A percentile compares a stretch with the other conserved stretches of the same genome.
These are phyloP conservation scores for Drosophila quinaria DNA, from an alignment of 2,888 invertebrate species.

Conservation along the genomic window DNA sequence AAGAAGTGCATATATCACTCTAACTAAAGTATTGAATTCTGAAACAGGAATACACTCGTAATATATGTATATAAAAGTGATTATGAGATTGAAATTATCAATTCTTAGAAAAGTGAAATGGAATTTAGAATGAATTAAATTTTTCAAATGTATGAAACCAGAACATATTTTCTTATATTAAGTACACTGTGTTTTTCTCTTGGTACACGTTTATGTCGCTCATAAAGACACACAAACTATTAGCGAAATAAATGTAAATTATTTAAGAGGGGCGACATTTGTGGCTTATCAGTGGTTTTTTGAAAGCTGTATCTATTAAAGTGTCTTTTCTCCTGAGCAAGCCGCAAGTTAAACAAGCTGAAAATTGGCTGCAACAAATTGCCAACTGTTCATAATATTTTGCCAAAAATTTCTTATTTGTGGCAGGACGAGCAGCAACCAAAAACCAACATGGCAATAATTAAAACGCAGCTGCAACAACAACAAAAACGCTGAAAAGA, in stretches of 20 bases:
- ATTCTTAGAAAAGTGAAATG: neutral
- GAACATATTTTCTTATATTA: neutral
- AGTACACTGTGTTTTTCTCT: neutral
- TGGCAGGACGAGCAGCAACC: constrained; percentile 27
- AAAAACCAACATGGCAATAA: constrained; percentile 62
- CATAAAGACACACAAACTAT: neutral
- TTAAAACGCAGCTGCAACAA: constrained; percentile 52
- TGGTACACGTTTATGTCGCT: neutral
- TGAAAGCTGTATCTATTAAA: constrained; percentile 20
- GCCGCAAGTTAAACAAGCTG: constrained; percentile 27
- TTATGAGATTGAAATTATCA: no score
- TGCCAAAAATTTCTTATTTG: constrained; percentile 61
- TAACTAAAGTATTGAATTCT: neutral
- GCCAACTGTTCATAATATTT: constrained; percentile 41
- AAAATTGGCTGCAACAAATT: constrained; percentile 59
- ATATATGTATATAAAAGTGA: no score
- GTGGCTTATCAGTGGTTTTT: constrained; percentile 27
- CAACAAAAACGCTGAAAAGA: constrained; percentile 15
- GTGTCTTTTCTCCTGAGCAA: constrained; percentile 13
- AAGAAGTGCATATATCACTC: neutral
- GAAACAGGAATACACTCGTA: no score
- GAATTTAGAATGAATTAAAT: no score
- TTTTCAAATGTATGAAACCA: no score
- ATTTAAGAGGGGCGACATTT: neutral
- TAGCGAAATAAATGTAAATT: neutral